Percentiles rank a stretch among this genome's conserved stretches.
Evolutionary conservation across 2,797 vertebrate species (phyloP).

Genomic region (Crenichthys baileyi): DNA sequence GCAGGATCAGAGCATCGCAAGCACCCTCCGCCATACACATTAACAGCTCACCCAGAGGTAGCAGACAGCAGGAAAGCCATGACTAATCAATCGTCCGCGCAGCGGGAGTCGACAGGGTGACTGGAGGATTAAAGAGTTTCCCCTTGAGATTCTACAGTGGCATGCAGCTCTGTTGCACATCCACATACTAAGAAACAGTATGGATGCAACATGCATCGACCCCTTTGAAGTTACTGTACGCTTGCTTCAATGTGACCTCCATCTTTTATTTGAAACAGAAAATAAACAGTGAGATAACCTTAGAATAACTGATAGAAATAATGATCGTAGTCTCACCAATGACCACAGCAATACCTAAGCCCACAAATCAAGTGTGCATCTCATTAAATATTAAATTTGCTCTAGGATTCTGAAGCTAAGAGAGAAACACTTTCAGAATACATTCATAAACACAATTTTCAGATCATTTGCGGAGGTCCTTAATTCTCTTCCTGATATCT

Average conservation of each 20-base stretch:
- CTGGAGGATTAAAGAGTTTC: conserved; percentile 56
- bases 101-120: conserved; percentile 50
- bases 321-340: not conserved
- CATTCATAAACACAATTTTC: conserved; percentile 1
- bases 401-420: conserved; percentile 11
- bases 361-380: not conserved
- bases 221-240: not conserved
- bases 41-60: conserved; percentile 38
- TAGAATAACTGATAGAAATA: not conserved
- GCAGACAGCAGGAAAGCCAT: conserved; percentile 57
- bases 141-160: conserved; percentile 40
- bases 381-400: conserved; percentile 12
- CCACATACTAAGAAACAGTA: conserved; percentile 6
- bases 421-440: conserved; percentile 8
- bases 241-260: not conserved
- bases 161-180: conserved; percentile 19
- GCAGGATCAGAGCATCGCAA: conserved; percentile 36
- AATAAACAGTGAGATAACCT: not conserved
- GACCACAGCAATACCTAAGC: not conserved
- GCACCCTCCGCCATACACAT: conserved; percentile 1
- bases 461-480: not conserved
- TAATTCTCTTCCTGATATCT: too few species aligned
- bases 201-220: not conserved
- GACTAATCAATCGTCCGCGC: conserved; percentile 67
- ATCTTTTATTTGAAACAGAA: not conserved